Conservation (phyloP, 1,140 invertebrate genomes). For the Drosophila gunungcola region DNA sequence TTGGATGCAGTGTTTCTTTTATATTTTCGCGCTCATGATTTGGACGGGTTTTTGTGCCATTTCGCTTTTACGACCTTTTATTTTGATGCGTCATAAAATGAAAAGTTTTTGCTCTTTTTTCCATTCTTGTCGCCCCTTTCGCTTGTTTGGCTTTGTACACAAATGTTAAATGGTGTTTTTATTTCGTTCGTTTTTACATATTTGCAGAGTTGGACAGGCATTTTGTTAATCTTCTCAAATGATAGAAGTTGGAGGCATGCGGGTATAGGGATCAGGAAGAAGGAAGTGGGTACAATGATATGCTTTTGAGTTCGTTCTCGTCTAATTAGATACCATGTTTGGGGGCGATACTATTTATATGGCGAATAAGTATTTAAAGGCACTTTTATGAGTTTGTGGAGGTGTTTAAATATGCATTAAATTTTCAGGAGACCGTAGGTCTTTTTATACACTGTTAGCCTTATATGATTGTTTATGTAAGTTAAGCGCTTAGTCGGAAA, state of each 20-base stretch:
- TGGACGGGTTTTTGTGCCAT: constrained; percentile 9
- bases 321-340: not conserved
- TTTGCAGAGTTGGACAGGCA: constrained; percentile 31
- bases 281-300: not conserved
- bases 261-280: not conserved
- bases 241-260: not conserved
- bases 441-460: not conserved
- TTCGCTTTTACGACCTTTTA: constrained; percentile 55
- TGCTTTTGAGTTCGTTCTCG: not conserved
- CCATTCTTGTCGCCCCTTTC: constrained; percentile 13
- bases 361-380: too few species aligned
- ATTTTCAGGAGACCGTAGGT: not conserved
- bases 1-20: constrained; percentile 26
- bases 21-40: not conserved
- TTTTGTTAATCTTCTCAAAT: not conserved
- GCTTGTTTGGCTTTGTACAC: constrained; percentile 26
- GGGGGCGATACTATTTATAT: too few species aligned
- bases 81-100: constrained; percentile 76
- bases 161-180: constrained; percentile 44
- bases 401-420: not conserved
- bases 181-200: constrained; percentile 33
- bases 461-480: too few species aligned
- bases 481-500: not conserved
- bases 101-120: constrained; percentile 49
- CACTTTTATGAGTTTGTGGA: too few species aligned